Conservation (phyloP, 2,888 invertebrate species). For the Drosophila paucipuncta region DNA sequence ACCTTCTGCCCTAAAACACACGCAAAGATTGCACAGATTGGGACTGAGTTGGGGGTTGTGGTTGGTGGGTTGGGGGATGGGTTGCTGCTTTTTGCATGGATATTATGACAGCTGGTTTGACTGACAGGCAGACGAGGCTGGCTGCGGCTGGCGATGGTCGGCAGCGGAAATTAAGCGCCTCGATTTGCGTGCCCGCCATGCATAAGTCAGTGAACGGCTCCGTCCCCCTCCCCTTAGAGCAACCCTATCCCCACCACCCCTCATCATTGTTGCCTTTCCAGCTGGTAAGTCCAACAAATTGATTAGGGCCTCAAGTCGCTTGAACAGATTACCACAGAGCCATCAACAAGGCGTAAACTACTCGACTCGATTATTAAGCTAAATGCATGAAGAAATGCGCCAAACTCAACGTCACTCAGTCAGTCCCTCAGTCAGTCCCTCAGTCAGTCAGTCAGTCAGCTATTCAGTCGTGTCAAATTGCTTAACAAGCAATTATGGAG, state of each 20-base stretch:
- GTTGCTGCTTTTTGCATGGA: constrained; percentile 8
- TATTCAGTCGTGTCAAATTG: constrained; percentile 57
- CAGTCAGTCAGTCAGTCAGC: constrained; percentile 11
- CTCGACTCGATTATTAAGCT: constrained; percentile 45
- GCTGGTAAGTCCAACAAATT: constrained; percentile 43
- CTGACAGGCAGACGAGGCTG: constrained; percentile 41
- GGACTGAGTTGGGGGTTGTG: not conserved
- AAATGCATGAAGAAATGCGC: constrained; percentile 32
- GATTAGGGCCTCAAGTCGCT: constrained; percentile 41
- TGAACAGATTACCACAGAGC: constrained; percentile 19
- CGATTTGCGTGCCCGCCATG: constrained; percentile 81
- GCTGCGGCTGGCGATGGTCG: constrained; percentile 62
- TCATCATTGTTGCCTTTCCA: not conserved
- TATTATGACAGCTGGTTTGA: constrained; percentile 73
- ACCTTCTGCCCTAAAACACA: constrained; percentile 67
- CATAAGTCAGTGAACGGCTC: constrained; percentile 76
- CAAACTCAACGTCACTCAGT: constrained; percentile 12
- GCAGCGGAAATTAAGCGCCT: constrained; percentile 74
- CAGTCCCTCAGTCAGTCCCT: constrained; percentile 13
- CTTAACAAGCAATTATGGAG: constrained; percentile 62
- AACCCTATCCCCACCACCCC: not conserved
- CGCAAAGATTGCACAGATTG: constrained; percentile 42
- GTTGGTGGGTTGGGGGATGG: not conserved
- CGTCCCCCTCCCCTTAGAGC: not conserved
- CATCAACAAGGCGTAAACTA: constrained; percentile 55